phyloP scores from a whole-genome alignment of 2,888 invertebrate genomes.

The Scaptomyza flava region DNA sequence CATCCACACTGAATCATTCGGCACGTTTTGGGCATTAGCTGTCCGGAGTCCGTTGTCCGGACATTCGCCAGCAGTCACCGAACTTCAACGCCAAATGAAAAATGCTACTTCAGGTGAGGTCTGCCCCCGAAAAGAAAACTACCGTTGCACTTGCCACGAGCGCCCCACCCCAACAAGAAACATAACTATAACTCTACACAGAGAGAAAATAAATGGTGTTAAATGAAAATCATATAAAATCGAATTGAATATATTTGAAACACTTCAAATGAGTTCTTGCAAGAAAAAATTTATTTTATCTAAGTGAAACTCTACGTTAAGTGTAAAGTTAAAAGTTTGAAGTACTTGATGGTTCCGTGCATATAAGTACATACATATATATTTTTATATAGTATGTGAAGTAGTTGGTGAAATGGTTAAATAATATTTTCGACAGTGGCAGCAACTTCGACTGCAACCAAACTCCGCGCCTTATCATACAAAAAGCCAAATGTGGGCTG shows the following conservation, averaged over 20 bases:
- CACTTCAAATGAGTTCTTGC: too few relatives aligned
- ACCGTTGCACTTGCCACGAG: constrained; percentile 57
- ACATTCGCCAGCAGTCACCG: constrained; percentile 34
- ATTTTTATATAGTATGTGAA: background rate
- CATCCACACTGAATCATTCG: constrained; percentile 26
- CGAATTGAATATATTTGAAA: too few relatives aligned
- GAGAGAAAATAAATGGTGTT: background rate
- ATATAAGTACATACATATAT: constrained; percentile 2
- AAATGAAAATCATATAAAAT: too few relatives aligned
- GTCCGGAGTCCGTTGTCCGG: constrained; percentile 13
- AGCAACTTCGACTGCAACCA: constrained; percentile 33
- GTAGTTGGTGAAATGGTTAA: constrained; percentile 45
- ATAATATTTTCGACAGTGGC: constrained; percentile 55
- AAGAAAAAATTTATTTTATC: too few relatives aligned
- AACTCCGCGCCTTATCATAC: constrained; percentile 24
- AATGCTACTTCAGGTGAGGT: constrained; percentile 71
- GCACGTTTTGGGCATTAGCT: constrained; percentile 78
- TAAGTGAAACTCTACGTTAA: too few relatives aligned
- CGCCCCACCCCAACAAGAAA: constrained; percentile 20
- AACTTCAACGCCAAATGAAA: constrained; percentile 61
- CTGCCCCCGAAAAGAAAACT: constrained; percentile 36
- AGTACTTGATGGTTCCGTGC: background rate
- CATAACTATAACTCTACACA: constrained; percentile 4
- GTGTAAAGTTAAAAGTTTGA: background rate
- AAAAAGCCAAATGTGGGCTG: constrained; percentile 23